phyloP scores from a whole-genome alignment of 2,113 vertebrate genomes.

The Vombatus ursinus region DNA sequence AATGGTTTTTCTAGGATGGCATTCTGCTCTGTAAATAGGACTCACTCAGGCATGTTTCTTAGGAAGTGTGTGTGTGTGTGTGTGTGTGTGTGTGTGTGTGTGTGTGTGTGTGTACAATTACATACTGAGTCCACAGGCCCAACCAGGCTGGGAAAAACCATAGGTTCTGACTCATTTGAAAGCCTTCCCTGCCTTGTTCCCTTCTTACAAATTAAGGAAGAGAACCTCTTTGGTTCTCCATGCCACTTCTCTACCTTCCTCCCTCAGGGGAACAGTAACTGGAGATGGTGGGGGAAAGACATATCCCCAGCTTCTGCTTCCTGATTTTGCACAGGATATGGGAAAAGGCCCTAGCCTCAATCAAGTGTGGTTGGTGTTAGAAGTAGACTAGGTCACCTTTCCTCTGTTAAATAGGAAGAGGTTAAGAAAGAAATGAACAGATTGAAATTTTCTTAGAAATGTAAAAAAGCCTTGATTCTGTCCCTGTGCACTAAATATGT shows the following conservation, averaged over 20 bases:
- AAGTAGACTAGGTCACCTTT: not conserved
- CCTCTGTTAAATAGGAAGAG: not conserved
- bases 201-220: not conserved
- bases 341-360: not conserved
- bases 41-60: not conserved
- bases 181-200: not conserved
- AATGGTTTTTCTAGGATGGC: not conserved
- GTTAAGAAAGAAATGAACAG: not conserved
- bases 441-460: not conserved
- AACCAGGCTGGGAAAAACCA: not conserved
- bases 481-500: not conserved
- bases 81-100: too few relatives aligned
- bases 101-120: not conserved
- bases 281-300: not conserved
- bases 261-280: not conserved
- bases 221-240: not conserved
- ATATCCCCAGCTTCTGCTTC: not conserved
- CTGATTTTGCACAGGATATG: not conserved
- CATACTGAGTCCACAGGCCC: not conserved
- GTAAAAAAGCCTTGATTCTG: not conserved
- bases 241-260: not conserved
- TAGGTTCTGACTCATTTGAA: not conserved
- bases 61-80: not conserved
- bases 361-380: not conserved
- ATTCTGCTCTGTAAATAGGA: not conserved